Evolutionary conservation across 2,797 vertebrate genomes (phyloP), one percentile per base, ranked within the genome.

Genomic region (Phrynocephalus forsythii): DNA sequence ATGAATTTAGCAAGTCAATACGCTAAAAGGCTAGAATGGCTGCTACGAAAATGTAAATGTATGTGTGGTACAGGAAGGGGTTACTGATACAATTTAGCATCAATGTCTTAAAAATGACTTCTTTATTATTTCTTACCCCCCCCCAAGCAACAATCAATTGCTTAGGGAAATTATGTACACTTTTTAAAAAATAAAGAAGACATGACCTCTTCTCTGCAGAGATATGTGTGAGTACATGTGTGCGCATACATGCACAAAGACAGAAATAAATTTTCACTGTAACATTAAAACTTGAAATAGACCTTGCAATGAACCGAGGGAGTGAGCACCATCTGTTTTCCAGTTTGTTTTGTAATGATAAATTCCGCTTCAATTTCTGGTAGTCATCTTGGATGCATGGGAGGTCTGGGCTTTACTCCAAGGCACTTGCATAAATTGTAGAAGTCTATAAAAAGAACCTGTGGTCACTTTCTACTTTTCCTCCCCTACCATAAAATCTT

Each of bases 341-440:
- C 10, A 38, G 48, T 38, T 1, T 71, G 76, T 38, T 28, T 18
- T 56, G 22, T 38, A 56, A 52, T 69, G 38, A 24, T 68, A 60
- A 77, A 87, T 87, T 52, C 16, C 52, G 20, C 24, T 80, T 72
- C 75, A 79, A 69, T 26, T 6, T 79, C 38, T 52, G 11, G 16
- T 79, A 5, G 50, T 52, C 50, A 79, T 56, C 16, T 78, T 38
- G 48, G 67, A 86, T 79, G 33, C 69, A 69, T 82, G 38, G n/a
- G 56, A n/a, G 26, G 66, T 20, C 63, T 50, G 63, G 69, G 69
- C 78, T 56, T 86, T 50, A 63, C 38, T 73, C 68, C 78, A 81
- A 72, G 79, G 30, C 18, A n/a, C 63, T 68, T 78, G 84, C 76
- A 78, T 67, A 78, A 68, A 85, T 75, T 16, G 50, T 63, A 81